These are phyloP conservation scores for Drosophila niveifrons DNA, from an alignment of 2,888 invertebrate species.

Conservation along the genomic window DNA sequence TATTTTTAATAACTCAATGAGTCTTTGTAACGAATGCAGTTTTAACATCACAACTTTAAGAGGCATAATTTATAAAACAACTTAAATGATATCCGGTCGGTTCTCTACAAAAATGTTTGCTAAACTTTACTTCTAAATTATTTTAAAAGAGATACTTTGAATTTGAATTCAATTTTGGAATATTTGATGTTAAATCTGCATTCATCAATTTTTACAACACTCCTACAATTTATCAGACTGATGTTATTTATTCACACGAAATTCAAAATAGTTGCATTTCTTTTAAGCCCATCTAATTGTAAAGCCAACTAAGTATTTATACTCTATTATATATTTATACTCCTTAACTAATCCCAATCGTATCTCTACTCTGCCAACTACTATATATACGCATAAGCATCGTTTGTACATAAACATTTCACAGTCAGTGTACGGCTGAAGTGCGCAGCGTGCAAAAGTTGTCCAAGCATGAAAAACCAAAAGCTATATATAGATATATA, in stretches of 20 bases:
- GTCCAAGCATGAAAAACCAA: slow-evolving; percentile 62
- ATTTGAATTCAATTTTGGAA: slow-evolving; percentile 1
- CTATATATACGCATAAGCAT: not conserved
- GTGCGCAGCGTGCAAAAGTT: slow-evolving; percentile 34
- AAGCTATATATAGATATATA: slow-evolving; percentile 36
- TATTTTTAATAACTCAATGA: slow-evolving; percentile 5
- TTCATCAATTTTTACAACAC: slow-evolving; percentile 20
- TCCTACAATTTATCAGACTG: slow-evolving; percentile 65
- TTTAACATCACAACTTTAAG: slow-evolving; percentile 23
- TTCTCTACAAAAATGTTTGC: no score
- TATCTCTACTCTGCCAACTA: slow-evolving; percentile 40
- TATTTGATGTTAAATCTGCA: slow-evolving; percentile 30
- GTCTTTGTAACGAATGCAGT: slow-evolving; percentile 5
- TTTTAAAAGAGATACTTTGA: not conserved
- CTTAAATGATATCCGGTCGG: no score
- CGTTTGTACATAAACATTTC: slow-evolving; percentile 49
- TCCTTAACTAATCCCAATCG: slow-evolving; percentile 24
- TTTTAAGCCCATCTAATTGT: slow-evolving; percentile 41
- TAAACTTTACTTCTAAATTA: no score
- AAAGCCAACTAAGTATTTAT: slow-evolving; percentile 53
- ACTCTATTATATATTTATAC: slow-evolving; percentile 7
- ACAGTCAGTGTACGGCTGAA: slow-evolving; percentile 19
- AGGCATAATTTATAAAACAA: not conserved
- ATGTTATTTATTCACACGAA: slow-evolving; percentile 59
- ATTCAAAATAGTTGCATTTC: slow-evolving; percentile 49